Evolutionary conservation across 2,888 invertebrate species (phyloP).

Genomic region (Liopterus haemorrhoidalis): DNA sequence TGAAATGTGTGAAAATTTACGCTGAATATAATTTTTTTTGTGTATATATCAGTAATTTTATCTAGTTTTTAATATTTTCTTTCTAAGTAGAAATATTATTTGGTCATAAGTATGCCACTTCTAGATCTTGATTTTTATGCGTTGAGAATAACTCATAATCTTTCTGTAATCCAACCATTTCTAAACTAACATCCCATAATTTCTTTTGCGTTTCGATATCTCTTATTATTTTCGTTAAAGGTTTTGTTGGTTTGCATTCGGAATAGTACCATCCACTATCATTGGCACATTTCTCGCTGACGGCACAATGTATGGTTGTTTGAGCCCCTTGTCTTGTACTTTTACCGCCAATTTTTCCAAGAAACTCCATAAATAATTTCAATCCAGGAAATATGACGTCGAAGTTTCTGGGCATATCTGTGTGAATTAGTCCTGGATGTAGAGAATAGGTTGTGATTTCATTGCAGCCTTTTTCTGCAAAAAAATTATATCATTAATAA

Average conservation of each 20-base stretch:
- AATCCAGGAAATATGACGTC: too few relatives aligned
- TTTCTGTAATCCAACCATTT: conserved; percentile 8
- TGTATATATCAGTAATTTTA: too few relatives aligned
- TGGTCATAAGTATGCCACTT: too few relatives aligned
- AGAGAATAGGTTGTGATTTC: conserved; percentile 16
- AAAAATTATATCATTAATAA: conserved; percentile 12
- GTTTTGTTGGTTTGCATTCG: background rate
- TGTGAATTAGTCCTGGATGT: conserved; percentile 15
- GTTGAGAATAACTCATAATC: too few relatives aligned
- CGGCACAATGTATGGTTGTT: conserved; percentile 17
- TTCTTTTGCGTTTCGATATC: conserved; percentile 1
- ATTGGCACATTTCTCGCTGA: conserved; percentile 9
- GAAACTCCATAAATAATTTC: background rate
- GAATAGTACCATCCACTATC: conserved; percentile 14
- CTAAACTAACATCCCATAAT: conserved; percentile 14
- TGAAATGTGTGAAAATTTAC: too few relatives aligned
- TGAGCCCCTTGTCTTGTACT: conserved; percentile 11
- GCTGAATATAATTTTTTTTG: too few relatives aligned
- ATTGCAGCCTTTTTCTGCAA: too few relatives aligned
- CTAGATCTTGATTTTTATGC: too few relatives aligned
- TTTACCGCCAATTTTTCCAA: too few relatives aligned
- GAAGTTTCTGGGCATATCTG: conserved; percentile 5
- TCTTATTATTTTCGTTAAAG: background rate
- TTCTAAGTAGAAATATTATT: too few relatives aligned
- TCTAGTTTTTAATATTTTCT: too few relatives aligned